Evolutionary conservation across 2,888 invertebrate genomes (phyloP), one percentile per base, ranked within the genome.

Genomic region (Lasioglossum oenotherae): DNA sequence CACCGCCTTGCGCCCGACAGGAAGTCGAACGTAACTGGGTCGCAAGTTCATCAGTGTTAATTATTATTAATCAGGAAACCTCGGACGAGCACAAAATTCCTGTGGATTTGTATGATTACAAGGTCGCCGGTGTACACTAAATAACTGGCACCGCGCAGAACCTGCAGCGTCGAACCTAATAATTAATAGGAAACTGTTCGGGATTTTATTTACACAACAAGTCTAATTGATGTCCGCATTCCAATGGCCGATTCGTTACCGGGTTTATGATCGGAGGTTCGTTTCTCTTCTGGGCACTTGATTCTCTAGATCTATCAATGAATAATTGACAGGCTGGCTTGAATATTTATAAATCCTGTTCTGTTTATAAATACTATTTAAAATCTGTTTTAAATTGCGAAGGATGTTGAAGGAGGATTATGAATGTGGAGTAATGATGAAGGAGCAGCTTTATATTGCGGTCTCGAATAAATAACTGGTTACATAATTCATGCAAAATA

Each of bases 11-110:
- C 78, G 85, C 84, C 89, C 76, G 87, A 82, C 89, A 86, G 91
- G 89, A 92, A 91, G 89, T 81, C 73, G 78, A 78, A 84, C 80
- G 85, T 90, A 94, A 94, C 91, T 93, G 89, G 94, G 94, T 94
- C 93, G 93, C 93, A 93, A 94, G 93, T 94, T 94, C 93, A 93
- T 93, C 92, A 90, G 86, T 91, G 90, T 80, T 91, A 90, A 92
- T 92, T 87, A 92, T 91, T 92, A 88, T 89, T 92, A 90, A 92
- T 92, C 88, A 86, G 74, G 85, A 81, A 74, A 82, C 82, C 81
- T 86, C 78, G 64, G n/a, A 57, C 74, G 49, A 35, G n/a, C 35
- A 64, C 46, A 77, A 82, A 84, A 82, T 88, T 80, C 80, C 46
- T 64, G 73, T 49, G 69, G 44, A 81, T 80, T 53, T 69, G 69